Evolutionary conservation across 1,140 invertebrate genomes (phyloP).

Genomic region (Venturia canescens): DNA sequence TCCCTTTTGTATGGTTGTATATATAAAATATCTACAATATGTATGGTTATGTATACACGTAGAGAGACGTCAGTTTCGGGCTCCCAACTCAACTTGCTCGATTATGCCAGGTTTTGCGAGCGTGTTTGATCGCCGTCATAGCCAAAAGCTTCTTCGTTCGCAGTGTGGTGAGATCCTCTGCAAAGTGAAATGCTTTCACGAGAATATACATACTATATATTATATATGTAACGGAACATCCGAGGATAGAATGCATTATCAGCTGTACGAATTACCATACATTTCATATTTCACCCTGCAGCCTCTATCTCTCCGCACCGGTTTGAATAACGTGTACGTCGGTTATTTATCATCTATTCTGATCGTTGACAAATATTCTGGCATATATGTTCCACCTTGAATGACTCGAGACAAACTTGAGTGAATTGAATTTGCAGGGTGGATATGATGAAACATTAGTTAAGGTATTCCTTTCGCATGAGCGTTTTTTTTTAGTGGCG

Average conservation of each 20-base stretch:
- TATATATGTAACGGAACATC: constrained; percentile 23
- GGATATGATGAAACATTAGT: not conserved
- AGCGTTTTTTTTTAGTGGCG: too few relatives aligned
- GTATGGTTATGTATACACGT: not conserved
- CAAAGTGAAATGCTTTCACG: constrained; percentile 19
- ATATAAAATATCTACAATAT: not conserved
- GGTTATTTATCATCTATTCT: constrained; percentile 8
- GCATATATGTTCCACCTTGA: not conserved
- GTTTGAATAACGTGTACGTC: constrained; percentile 14
- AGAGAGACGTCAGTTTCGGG: not conserved
- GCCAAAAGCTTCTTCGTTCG: constrained; percentile 9
- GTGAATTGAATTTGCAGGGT: not conserved
- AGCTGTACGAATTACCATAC: constrained; percentile 24
- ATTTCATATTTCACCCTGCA: constrained; percentile 18
- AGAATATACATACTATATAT: constrained; percentile 8
- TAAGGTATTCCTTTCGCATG: too few relatives aligned
- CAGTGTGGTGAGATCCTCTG: not conserved
- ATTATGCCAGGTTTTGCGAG: constrained; percentile 3
- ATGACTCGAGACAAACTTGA: not conserved
- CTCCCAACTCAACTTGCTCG: constrained; percentile 17
- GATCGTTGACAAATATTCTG: constrained; percentile 17
- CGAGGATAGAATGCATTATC: constrained; percentile 29
- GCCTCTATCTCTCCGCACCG: not conserved
- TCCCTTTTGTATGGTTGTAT: not conserved
- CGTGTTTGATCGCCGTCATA: constrained; percentile 18